Percentiles rank a stretch among this genome's conserved stretches.
Evolutionary conservation across 2,888 invertebrate genomes (phyloP).

Genomic region (Volucella zonaria): DNA sequence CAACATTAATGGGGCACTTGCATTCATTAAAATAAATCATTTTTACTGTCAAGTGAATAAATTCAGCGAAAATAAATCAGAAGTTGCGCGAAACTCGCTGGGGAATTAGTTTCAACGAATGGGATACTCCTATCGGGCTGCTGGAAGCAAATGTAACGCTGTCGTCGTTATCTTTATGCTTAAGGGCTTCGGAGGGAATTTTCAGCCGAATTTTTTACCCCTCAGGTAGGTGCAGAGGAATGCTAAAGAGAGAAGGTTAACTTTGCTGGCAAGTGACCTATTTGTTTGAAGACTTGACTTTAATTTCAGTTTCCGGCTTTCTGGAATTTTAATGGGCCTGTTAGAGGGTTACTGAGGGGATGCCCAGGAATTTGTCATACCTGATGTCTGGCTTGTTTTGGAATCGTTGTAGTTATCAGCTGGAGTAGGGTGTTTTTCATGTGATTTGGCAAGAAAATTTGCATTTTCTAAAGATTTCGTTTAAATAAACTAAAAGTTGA

Average conservation of each 20-base stretch:
- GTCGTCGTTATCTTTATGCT: neutral
- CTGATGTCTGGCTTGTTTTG: no score
- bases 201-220: no score
- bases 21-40: constrained; percentile 74
- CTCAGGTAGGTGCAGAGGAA: no score
- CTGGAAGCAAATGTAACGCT: constrained; percentile 6
- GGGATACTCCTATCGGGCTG: constrained; percentile 33
- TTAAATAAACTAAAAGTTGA: no score
- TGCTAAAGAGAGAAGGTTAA: no score
- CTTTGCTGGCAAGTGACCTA: constrained; percentile 6
- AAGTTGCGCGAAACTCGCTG: constrained; percentile 59
- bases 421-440: no score
- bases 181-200: neutral
- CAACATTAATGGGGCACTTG: constrained; percentile 64
- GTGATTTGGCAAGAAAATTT: no score
- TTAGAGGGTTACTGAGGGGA: no score
- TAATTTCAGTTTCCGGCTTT: constrained; percentile 11
- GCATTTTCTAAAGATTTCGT: no score
- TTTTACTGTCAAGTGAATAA: constrained; percentile 73
- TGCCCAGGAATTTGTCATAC: no score
- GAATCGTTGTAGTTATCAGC: no score
- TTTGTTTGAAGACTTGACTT: constrained; percentile 14
- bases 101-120: constrained; percentile 68
- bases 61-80: constrained; percentile 69
- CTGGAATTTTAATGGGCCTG: neutral